These are phyloP conservation scores for Caracal caracal DNA, from an alignment of 2,113 vertebrate species.

Conservation along the genomic window DNA sequence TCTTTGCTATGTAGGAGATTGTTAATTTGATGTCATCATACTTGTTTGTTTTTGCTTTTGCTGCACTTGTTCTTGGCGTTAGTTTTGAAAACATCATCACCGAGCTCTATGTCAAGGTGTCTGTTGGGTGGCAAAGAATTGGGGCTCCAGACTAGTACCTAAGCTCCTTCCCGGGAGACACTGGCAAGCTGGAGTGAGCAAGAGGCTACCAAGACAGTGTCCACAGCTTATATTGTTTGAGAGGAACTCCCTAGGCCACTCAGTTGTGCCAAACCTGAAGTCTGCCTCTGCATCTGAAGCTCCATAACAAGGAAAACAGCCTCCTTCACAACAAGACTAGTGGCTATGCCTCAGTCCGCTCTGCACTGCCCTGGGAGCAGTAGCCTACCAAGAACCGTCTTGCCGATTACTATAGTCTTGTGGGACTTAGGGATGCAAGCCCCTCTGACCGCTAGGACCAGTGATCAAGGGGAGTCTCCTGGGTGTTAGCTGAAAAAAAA, in stretches of 20 bases:
- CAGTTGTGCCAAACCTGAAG: not conserved
- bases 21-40: not conserved
- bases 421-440: not conserved
- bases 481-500: not conserved
- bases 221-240: not conserved
- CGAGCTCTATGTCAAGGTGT: not conserved
- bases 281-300: not conserved
- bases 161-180: not conserved
- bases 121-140: not conserved
- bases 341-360: not conserved
- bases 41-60: not conserved
- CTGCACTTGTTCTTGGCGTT: not conserved
- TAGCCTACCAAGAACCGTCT: not conserved
- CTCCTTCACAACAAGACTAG: not conserved
- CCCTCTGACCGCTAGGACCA: not conserved
- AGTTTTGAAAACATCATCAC: not conserved
- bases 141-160: too few species aligned
- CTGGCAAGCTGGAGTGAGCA: not conserved
- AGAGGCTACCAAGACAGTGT: not conserved
- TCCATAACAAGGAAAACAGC: not conserved
- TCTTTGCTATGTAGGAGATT: not conserved
- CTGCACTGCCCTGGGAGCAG: not conserved
- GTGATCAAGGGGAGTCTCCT: not conserved
- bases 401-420: not conserved
- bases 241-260: not conserved